A percentile compares a stretch with the other conserved stretches of the same genome.
Conservation (phyloP, 2,888 invertebrate genomes). For the Globia sparganii region DNA sequence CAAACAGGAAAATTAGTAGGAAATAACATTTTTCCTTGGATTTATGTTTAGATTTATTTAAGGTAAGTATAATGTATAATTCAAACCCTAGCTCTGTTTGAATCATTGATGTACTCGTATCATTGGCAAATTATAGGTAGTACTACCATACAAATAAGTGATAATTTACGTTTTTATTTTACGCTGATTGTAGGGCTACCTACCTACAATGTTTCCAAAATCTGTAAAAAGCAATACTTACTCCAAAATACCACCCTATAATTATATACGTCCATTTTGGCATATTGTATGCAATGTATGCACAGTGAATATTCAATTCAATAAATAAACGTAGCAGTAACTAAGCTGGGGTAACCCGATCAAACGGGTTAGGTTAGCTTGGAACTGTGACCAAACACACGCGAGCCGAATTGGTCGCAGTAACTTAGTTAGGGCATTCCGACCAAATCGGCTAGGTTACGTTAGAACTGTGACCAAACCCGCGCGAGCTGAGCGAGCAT, state of each 20-base stretch:
- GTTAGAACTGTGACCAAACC: background rate
- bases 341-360: background rate
- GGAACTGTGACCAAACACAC: background rate
- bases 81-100: background rate
- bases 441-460: background rate
- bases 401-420: background rate
- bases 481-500: background rate
- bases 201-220: background rate
- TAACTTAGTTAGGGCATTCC: no score
- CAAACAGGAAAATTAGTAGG: conserved; percentile 40
- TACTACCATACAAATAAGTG: background rate
- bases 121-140: background rate
- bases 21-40: background rate
- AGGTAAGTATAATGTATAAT: background rate
- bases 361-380: background rate
- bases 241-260: background rate
- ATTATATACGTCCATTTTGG: background rate
- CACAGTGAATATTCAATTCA: background rate
- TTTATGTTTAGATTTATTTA: background rate
- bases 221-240: background rate
- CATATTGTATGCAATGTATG: background rate
- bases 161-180: background rate
- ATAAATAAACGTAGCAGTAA: background rate
- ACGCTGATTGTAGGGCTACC: background rate
- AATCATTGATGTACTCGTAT: background rate